phyloP scores from a whole-genome alignment of 2,797 vertebrate species.

The Champsocephalus gunnari region DNA sequence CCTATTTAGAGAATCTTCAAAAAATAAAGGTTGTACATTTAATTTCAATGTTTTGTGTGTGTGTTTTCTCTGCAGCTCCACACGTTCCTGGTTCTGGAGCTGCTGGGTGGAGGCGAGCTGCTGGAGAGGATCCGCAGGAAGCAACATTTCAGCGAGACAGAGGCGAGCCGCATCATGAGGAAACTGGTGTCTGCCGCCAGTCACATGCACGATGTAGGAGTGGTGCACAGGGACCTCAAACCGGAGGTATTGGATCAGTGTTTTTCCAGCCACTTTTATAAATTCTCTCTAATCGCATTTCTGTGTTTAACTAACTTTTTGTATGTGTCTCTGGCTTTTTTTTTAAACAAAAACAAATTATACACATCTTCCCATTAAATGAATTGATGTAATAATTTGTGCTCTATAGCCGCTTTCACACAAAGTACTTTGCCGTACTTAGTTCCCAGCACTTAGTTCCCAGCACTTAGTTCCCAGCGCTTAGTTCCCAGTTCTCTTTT shows the following conservation, averaged over 20 bases:
- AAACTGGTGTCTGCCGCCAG: constrained; percentile 96
- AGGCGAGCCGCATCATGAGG: constrained; percentile 97
- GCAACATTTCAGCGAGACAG: constrained; percentile 96
- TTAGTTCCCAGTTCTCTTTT: too few species aligned
- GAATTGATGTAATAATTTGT: too few species aligned
- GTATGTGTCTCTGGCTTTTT: too few species aligned
- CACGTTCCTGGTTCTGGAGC: constrained; percentile 95
- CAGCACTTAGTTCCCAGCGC: too few species aligned
- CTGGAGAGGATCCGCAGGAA: constrained; percentile 96
- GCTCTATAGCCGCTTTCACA: too few species aligned
- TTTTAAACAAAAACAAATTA: too few species aligned
- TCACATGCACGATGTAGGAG: constrained; percentile 99
- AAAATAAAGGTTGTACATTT: constrained; percentile 8
- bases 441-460: too few species aligned
- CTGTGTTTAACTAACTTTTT: too few species aligned
- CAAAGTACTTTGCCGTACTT: too few species aligned
- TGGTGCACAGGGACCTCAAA: constrained; percentile 97
- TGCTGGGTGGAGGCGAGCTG: constrained; percentile 95
- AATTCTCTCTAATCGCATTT: too few species aligned
- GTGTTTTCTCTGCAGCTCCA: constrained; percentile 87
- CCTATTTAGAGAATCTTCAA: constrained; percentile 14
- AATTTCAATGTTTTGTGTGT: constrained; percentile 18
- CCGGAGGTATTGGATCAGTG: constrained; percentile 89
- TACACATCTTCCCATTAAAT: too few species aligned
- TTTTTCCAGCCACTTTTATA: too few species aligned